A percentile compares a stretch with the other conserved stretches of the same genome.
phyloP scores from a whole-genome alignment of 2,113 vertebrate genomes.

The Elephas maximus region DNA sequence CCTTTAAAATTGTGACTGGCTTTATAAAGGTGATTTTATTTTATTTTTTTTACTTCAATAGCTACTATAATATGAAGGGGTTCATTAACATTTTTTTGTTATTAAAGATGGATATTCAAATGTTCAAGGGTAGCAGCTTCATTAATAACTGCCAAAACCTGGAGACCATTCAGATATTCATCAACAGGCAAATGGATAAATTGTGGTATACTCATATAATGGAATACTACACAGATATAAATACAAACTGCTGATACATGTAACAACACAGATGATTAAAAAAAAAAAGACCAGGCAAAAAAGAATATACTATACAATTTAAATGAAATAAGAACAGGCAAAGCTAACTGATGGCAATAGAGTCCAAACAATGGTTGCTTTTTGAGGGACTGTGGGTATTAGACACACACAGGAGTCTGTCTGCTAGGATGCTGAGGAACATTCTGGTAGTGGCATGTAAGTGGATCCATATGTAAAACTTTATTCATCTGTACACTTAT shows the following conservation, averaged over 20 bases:
- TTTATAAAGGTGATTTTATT: conserved; percentile 37
- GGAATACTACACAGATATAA: background rate
- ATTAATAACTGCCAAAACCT: background rate
- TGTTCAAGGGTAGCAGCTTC: background rate
- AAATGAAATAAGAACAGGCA: background rate
- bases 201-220: background rate
- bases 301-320: background rate
- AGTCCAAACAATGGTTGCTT: background rate
- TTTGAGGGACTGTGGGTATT: background rate
- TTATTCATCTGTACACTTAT: background rate
- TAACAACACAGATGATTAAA: background rate
- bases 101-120: background rate
- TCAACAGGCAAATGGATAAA: background rate
- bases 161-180: background rate
- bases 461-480: background rate
- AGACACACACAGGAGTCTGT: background rate
- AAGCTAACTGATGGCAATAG: background rate
- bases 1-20: background rate
- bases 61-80: background rate
- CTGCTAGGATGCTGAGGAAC: background rate
- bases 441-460: background rate
- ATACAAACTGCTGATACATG: background rate
- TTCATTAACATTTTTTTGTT: conserved; percentile 4
- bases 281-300: background rate
- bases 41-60: background rate